A percentile compares a stretch with the other conserved stretches of the same genome.
phyloP scores from a whole-genome alignment of 2,797 vertebrate genomes.

The Coccyzus lansbergi region DNA sequence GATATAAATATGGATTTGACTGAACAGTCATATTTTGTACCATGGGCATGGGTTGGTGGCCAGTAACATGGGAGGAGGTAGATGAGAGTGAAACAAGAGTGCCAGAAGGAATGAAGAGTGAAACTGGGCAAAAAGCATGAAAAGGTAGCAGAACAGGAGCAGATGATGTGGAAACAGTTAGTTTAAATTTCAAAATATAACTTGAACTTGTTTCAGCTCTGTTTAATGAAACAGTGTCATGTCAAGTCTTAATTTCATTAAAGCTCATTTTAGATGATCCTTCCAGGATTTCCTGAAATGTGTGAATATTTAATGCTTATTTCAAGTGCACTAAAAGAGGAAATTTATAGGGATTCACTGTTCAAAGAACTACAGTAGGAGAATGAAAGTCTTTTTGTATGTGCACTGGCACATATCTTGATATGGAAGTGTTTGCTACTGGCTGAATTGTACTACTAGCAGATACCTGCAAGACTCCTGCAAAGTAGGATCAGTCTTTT shows the following conservation, averaged over 20 bases:
- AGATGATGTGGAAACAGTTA: not conserved
- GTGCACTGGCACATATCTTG: not conserved
- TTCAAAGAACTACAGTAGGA: not conserved
- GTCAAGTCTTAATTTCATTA: slow-evolving; percentile 14
- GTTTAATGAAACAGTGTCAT: not conserved
- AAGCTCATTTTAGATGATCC: not conserved
- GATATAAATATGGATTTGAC: not conserved
- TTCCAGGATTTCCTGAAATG: not conserved
- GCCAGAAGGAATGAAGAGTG: not conserved
- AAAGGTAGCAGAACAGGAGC: not conserved
- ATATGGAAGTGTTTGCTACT: not conserved
- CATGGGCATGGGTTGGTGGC: not conserved
- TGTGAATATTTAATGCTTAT: not conserved
- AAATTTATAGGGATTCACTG: not conserved
- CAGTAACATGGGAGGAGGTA: not conserved
- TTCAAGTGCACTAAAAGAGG: not conserved
- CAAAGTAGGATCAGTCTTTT: not conserved
- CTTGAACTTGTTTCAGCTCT: not conserved
- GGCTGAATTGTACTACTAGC: not conserved
- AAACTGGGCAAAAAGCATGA: not conserved
- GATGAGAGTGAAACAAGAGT: not conserved
- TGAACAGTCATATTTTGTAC: not conserved
- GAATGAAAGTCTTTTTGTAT: not conserved
- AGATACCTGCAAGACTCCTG: not conserved
- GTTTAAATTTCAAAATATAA: not conserved